phyloP scores from a whole-genome alignment of 2,888 invertebrate species.

The Nemurella pictetii region DNA sequence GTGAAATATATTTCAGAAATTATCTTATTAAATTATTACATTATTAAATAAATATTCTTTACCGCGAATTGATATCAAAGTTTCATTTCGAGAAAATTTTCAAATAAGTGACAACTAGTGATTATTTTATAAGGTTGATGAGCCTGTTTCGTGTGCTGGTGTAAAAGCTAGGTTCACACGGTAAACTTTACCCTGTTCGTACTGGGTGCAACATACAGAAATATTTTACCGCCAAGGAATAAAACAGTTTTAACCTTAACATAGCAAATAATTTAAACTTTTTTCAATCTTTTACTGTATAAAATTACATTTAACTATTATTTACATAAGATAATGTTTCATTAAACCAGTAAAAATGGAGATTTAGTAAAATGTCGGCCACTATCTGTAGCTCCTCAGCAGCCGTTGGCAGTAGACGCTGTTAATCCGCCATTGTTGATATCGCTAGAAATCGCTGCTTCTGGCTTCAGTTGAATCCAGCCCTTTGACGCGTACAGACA shows the following conservation, averaged over 20 bases:
- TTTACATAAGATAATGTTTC: neutral
- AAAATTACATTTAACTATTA: neutral
- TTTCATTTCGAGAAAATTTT: too few relatives aligned
- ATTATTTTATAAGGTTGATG: too few relatives aligned
- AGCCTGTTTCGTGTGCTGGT: too few relatives aligned
- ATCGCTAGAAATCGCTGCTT: neutral
- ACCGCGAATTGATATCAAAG: too few relatives aligned
- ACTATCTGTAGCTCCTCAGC: neutral
- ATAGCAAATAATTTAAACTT: neutral
- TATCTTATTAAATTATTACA: too few relatives aligned
- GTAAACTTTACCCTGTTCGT: neutral
- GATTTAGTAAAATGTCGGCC: neutral
- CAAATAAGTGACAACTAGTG: too few relatives aligned
- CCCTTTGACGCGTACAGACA: conserved; percentile 44
- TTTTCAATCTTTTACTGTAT: neutral
- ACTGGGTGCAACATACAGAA: neutral
- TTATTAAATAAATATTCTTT: too few relatives aligned
- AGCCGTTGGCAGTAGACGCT: neutral
- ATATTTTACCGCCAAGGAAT: neutral
- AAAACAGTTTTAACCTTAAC: neutral
- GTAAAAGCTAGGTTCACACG: too few relatives aligned
- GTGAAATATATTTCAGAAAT: too few relatives aligned
- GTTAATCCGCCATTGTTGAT: neutral
- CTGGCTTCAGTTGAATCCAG: neutral
- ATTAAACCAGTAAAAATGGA: neutral